These are phyloP conservation scores for Dromas ardeola DNA, from an alignment of 2,113 vertebrate genomes.

Conservation along the genomic window DNA sequence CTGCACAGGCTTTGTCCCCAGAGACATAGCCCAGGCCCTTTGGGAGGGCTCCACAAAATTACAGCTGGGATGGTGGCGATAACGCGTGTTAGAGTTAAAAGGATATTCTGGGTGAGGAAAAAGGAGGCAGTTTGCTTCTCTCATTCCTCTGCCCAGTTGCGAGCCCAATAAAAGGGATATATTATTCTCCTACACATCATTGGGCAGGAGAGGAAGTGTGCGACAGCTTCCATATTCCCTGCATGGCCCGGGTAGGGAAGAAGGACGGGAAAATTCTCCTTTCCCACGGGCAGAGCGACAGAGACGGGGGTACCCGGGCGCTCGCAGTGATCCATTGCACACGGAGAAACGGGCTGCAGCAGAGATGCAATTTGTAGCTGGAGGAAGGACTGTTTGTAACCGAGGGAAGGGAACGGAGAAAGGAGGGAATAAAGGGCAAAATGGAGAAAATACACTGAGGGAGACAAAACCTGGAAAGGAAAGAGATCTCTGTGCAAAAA, in stretches of 20 bases:
- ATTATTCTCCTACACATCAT: constrained; percentile 15
- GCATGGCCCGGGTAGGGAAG: not conserved
- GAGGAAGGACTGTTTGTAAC: not conserved
- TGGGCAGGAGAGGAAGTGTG: constrained; percentile 55
- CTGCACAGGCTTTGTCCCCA: not conserved
- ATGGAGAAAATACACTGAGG: not conserved
- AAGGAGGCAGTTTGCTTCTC: not conserved
- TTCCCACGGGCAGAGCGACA: not conserved
- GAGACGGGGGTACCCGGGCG: not conserved
- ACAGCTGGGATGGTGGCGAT: accelerated
- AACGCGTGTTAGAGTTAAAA: accelerated
- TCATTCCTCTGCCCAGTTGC: not conserved
- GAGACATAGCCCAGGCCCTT: not conserved
- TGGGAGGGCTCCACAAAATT: not conserved
- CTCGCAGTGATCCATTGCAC: not conserved
- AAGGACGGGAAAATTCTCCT: not conserved
- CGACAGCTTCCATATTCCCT: constrained; percentile 40
- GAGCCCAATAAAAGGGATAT: constrained; percentile 12
- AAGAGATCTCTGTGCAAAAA: not conserved
- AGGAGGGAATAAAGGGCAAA: not conserved
- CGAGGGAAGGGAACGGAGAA: not conserved
- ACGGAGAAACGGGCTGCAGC: accelerated
- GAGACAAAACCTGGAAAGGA: not conserved
- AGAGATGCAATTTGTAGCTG: accelerated
- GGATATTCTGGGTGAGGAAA: not conserved